Evolutionary conservation across 2,888 invertebrate genomes (phyloP).

Genomic region (Euzetes globulus): DNA sequence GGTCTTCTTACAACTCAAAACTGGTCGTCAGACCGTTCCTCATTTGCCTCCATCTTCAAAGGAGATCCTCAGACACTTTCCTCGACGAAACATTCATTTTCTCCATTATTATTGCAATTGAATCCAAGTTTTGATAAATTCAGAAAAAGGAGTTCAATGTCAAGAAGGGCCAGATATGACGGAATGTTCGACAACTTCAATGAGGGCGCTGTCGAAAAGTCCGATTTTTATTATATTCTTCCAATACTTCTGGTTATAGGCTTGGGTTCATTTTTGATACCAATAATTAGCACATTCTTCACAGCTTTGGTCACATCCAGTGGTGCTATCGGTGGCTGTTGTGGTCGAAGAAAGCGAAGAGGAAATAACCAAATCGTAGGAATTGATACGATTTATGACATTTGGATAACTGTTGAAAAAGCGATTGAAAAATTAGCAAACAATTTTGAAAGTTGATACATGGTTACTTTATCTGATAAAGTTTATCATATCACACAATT

Average conservation of each 20-base stretch:
- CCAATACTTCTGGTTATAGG: constrained; percentile 35
- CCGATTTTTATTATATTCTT: constrained; percentile 31
- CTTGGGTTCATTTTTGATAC: constrained; percentile 33
- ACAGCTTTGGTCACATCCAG: constrained; percentile 31
- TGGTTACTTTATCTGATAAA: too few relatives aligned
- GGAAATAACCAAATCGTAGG: neutral
- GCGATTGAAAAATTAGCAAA: neutral
- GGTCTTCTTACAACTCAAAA: constrained; percentile 17
- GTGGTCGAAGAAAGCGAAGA: constrained; percentile 12
- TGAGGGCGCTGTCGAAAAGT: neutral
- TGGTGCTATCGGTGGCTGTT: constrained; percentile 20
- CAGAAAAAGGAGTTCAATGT: neutral
- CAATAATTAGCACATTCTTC: constrained; percentile 34
- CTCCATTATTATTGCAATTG: constrained; percentile 2
- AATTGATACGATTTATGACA: constrained; percentile 4
- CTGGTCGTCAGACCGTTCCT: constrained; percentile 3
- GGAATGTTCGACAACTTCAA: neutral
- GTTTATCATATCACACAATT: too few relatives aligned
- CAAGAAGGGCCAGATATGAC: neutral
- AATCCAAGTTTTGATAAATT: neutral
- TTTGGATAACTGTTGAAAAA: constrained; percentile 7
- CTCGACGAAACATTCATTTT: neutral
- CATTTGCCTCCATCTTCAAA: neutral
- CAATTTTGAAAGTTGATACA: neutral
- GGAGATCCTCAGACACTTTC: neutral